Base-by-base conservation (phyloP, 92 coral and sea anemone species). In the Phenganax subtilis region DNA sequence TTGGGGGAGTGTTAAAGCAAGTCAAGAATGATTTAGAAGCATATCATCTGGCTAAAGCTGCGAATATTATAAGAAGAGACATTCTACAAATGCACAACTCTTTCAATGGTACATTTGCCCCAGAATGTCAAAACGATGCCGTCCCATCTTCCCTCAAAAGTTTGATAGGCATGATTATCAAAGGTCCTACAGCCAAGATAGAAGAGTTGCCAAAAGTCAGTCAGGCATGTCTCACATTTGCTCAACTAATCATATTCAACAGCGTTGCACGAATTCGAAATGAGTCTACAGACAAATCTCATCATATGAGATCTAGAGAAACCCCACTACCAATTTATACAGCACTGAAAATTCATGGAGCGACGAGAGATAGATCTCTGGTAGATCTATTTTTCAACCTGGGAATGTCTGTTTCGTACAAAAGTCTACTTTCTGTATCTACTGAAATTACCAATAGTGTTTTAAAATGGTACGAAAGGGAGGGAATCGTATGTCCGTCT, bases 181-280 rank as follows among this genome's bases (percentile, higher is more conserved):
- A 72, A 59, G 91, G 82, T 63, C 87, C 88, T 0, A 82, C 88
- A 6, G 12, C 56, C 80, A 85, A 85, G 20, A 55, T 51, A 27
- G 81, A 85, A 44, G 65, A 86, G 16, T 10, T 17, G 63, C 70
- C 51, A 12, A 68, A 58, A 64, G 68, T 83, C 58, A 86, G 77
- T 56, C 90, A 89, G 84, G 90, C 92, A 12, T 87, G 90, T 52
- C 82, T 91, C 16, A 57, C 90, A 10, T 72, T 91, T 64, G 75
- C 91, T 12, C 91, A 91, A 72, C 80, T 91, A 14, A 57, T 91
- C 29, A 81, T 85, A 37, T 87, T 91, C 51, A 89, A 86, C 86
- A 80, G 85, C 67, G 61, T 85, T 14, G 83, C 85, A 25, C 86
- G 86, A 59, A 56, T 57, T 80, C 62, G 80, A 37, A 71, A 81